Percentiles rank a stretch among this genome's conserved stretches.
Evolutionary conservation across 2,113 vertebrate species (phyloP).

Genomic region (Campylorhamphus procurvoides): DNA sequence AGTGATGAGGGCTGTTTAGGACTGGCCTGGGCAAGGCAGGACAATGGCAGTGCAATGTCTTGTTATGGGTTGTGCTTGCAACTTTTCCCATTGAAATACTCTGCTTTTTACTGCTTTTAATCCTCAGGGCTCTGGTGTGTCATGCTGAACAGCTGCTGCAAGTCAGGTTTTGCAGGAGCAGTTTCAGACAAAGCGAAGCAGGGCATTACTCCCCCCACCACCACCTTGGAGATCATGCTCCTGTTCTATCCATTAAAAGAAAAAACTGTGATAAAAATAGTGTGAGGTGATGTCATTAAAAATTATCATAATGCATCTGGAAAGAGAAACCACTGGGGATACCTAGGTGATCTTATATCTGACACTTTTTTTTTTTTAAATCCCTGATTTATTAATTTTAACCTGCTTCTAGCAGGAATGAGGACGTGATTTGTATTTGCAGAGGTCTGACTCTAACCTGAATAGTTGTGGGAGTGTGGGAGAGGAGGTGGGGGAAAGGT

Average conservation of each 20-base stretch:
- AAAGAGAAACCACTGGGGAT: constrained; percentile 29
- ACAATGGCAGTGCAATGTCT: neutral
- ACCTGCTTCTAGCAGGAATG: neutral
- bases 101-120: neutral
- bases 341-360: constrained; percentile 1
- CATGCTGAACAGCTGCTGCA: neutral
- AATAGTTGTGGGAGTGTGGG: neutral
- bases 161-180: neutral
- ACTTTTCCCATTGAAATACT: neutral
- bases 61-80: neutral
- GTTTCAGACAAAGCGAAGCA: neutral
- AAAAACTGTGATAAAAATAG: constrained; percentile 18
- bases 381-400: constrained; percentile 34
- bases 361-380: neutral
- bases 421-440: neutral
- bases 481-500: neutral
- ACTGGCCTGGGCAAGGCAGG: neutral
- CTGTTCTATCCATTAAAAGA: neutral
- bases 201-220: neutral
- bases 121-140: neutral
- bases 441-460: neutral
- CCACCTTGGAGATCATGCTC: constrained; percentile 6
- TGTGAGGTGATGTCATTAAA: constrained; percentile 34
- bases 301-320: constrained; percentile 54
- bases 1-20: neutral